Base-by-base conservation (phyloP, 2,797 vertebrate species). In the Silurus lanzhouensis region DNA sequence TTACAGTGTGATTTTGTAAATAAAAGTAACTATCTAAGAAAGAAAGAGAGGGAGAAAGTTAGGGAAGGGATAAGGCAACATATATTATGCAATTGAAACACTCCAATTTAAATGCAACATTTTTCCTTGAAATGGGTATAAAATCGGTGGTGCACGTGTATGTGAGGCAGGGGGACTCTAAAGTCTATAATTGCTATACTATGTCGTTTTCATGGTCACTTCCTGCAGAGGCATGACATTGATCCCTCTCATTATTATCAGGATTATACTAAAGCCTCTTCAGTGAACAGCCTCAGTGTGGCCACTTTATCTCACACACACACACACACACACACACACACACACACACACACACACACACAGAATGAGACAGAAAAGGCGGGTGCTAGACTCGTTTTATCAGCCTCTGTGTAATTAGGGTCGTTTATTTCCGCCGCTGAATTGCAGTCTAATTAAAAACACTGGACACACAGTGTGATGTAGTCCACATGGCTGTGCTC, bases 201-300 rank as follows among this genome's bases (percentile, higher is more conserved):
- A 91, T 93, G 92, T 94, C 92, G 93, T 92, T 87, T 92, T 93
- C 92, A 93, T 91, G 88, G 91, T 80, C 79, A 86, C 89, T 94
- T 94, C 93, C 94, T 88, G 90, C 83, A 85, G 94, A 91, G 87
- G 90, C 86, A 57, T 90, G 89, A 88, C 92, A 95, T 95, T 95
- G 93, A 95, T 95, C 93, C 92, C 86, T 87, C 92, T 91, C 92
- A 94, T 95, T 94, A 95, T 95, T 95, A 95, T 92, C 88, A 64
- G 91, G 92, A 92, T 95, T 95, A 95, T 88, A 91, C 85, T 89
- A 93, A 93, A 94, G 90, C 93, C 87, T 88, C 84, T 87, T 84
- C 86, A 67, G 60, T 84, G 85, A 87, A 88, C 72, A 81, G 82
- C 66, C 81, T 88, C 79, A 83, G 84, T 87, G 70, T 7, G 14